These are phyloP conservation scores for Sisyra terminalis DNA, from an alignment of 2,888 invertebrate species.

Conservation along the genomic window DNA sequence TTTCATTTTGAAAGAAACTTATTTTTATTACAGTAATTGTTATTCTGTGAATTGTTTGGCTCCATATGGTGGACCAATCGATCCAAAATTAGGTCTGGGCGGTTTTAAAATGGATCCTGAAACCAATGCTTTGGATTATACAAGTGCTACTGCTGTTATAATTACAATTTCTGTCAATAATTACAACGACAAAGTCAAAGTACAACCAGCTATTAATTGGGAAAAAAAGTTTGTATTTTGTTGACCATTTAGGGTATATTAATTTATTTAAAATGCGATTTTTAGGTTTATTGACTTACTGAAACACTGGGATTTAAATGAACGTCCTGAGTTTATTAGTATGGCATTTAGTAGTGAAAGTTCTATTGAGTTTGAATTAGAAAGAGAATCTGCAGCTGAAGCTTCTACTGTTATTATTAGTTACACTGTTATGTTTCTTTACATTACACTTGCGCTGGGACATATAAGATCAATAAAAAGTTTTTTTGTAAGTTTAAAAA, in stretches of 20 bases:
- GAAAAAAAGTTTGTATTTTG: slow-evolving; percentile 36
- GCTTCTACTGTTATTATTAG: slow-evolving; percentile 69
- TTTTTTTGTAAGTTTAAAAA: slow-evolving; percentile 31
- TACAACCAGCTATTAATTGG: slow-evolving; percentile 52
- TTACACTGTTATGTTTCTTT: slow-evolving; percentile 84
- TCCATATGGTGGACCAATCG: slow-evolving; percentile 74
- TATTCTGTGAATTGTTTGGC: slow-evolving; percentile 53
- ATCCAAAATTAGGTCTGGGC: slow-evolving; percentile 70
- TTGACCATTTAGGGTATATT: not conserved
- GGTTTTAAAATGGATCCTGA: slow-evolving; percentile 41
- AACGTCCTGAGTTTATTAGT: slow-evolving; percentile 41
- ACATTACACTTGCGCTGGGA: slow-evolving; percentile 76
- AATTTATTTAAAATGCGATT: not conserved
- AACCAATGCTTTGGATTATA: slow-evolving; percentile 25
- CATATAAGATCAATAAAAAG: slow-evolving; percentile 42
- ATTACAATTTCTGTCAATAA: slow-evolving; percentile 68
- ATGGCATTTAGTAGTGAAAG: slow-evolving; percentile 65
- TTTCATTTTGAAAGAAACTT: too few species aligned
- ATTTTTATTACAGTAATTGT: slow-evolving; percentile 31
- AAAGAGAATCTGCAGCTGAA: slow-evolving; percentile 75
- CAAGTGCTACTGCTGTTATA: slow-evolving; percentile 47
- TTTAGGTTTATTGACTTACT: slow-evolving; percentile 46
- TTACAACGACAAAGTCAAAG: slow-evolving; percentile 35
- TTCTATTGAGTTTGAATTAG: slow-evolving; percentile 83
- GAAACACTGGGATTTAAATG: slow-evolving; percentile 34